Base-by-base conservation (phyloP, 37 sponge, comb jelly and placozoan genomes). In the Cladorhizidae sp. region DNA sequence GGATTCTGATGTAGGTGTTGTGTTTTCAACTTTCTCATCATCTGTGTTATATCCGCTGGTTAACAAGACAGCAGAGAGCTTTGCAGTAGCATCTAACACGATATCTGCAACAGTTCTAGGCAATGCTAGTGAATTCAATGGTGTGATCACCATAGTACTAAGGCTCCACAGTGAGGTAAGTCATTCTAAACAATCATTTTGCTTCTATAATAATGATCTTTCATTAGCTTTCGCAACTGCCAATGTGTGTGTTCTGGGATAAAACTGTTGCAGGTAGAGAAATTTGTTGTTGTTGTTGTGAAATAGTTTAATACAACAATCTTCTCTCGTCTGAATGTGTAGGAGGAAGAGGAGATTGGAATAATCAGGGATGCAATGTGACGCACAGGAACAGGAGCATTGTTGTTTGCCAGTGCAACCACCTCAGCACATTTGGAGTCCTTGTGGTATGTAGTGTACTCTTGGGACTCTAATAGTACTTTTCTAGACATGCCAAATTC, bases 351-450 rank as follows among this genome's bases (percentile, higher is more conserved):
- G 78, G 78, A 41, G 25, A 77, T 49, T 77, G 78, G 78, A 63
- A 14, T 31, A 43, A 20, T 43, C 49, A 63, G 20, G 78, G 78
- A 7, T 77, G 78, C 33, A 28, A 65, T 15, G 61, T 23, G 32
- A 29, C 26, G 5, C 38, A 54, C 39, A 79, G 69, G 35, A 0
- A 33, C 28, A 25, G n/a, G 33, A 52, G 43, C 40, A 52, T n/a
- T 28, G 38, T 79, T 31, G 36, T 79, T 67, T 79, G 80, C 40
- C 3, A 65, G 33, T 79, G 80, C 42, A 69, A 79, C 35, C 80
- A 79, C 33, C 80, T 79, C 70, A 69, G 69, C 39, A 79, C 69
- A 33, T 79, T 79, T 79, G 80, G 69, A 68, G 70, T 79, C 5
- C 41, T 79, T 33, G 80, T 79, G 68, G 80, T 79, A 79, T 38